Evolutionary conservation across 2,113 vertebrate species (phyloP).

Genomic region (Syngnathoides biaculeatus): DNA sequence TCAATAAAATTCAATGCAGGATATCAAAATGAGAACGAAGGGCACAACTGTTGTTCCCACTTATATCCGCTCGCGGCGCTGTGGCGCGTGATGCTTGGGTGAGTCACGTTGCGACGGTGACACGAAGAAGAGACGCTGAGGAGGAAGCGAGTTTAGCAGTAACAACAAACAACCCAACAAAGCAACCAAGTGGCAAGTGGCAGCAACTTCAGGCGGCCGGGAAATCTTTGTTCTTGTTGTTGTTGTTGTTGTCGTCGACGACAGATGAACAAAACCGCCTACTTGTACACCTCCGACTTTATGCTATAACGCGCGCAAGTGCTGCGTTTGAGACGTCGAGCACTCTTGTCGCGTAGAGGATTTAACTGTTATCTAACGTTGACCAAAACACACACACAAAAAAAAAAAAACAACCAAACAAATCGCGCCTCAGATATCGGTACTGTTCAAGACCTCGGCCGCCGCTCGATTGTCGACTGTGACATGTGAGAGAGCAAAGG

Average conservation of each 20-base stretch:
- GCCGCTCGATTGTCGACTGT: background rate
- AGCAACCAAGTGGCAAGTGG: conserved; percentile 8
- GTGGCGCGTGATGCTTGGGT: background rate
- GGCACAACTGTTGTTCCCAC: background rate
- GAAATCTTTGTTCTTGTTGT: background rate
- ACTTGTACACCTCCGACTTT: background rate
- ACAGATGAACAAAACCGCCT: background rate
- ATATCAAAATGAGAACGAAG: background rate
- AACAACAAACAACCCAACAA: conserved; percentile 53
- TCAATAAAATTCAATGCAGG: too few species aligned
- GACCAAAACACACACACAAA: too few species aligned
- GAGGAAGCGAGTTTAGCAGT: conserved; percentile 18
- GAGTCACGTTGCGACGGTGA: background rate
- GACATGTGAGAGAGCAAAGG: conserved; percentile 8
- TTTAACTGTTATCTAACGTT: conserved; percentile 18
- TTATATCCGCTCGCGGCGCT: conserved; percentile 32
- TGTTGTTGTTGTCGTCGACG: background rate
- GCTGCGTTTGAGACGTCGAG: background rate
- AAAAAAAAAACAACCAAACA: too few species aligned
- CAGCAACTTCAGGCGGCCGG: background rate
- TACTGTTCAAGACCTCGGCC: conserved; percentile 3
- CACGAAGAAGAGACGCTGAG: conserved; percentile 11
- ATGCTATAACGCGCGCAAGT: background rate
- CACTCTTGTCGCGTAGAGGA: conserved; percentile 7
- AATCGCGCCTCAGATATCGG: conserved; percentile 26